Evolutionary conservation across 2,888 invertebrate species (phyloP).

Genomic region (Ennomos fuscantarius): DNA sequence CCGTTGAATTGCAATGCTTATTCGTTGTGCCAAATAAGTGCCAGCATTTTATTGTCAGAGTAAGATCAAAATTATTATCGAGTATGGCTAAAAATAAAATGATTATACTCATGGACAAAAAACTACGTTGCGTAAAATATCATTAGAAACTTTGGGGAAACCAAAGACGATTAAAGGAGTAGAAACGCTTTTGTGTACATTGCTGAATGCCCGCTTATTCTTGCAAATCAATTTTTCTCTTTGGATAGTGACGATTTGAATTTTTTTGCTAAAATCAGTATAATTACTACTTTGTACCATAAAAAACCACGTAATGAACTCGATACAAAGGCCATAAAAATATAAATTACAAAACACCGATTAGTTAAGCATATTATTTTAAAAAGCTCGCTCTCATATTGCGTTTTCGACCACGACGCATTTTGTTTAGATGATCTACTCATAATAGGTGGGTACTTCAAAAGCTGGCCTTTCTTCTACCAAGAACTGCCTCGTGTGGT

Average conservation of each 20-base stretch:
- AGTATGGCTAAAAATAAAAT: not conserved
- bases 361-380: constrained; percentile 4
- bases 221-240: not conserved
- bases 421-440: constrained; percentile 5
- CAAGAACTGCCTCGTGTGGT: constrained; percentile 63
- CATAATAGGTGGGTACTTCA: constrained; percentile 1
- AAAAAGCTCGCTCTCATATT: not conserved
- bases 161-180: not conserved
- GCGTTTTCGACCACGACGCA: constrained; percentile 5
- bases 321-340: too few relatives aligned
- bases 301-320: too few relatives aligned
- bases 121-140: not conserved
- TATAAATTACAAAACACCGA: too few relatives aligned
- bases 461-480: constrained; percentile 17
- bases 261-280: too few relatives aligned
- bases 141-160: not conserved
- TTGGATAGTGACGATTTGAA: too few relatives aligned
- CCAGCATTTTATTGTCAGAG: too few relatives aligned
- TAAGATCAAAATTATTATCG: not conserved
- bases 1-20: too few relatives aligned
- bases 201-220: not conserved
- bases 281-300: too few relatives aligned
- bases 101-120: not conserved
- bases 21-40: too few relatives aligned
- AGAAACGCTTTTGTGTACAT: constrained; percentile 1